Evolutionary conservation across 2,797 vertebrate genomes (phyloP).

Genomic region (Perodicticus potto): DNA sequence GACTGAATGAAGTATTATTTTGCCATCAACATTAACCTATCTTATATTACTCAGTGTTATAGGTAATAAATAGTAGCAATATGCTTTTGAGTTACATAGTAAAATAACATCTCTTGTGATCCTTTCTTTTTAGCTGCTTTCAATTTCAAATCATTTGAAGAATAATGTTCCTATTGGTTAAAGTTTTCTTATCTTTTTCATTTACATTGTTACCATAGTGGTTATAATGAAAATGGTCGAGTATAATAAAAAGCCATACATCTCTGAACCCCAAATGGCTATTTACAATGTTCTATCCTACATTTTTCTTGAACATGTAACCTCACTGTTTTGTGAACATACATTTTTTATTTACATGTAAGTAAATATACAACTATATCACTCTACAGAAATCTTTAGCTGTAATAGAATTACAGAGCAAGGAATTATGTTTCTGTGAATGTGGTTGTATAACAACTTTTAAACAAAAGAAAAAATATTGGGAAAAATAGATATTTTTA

Average conservation of each 20-base stretch:
- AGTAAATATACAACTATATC: neutral
- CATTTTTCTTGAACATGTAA: neutral
- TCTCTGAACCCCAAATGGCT: no score
- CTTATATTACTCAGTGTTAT: neutral
- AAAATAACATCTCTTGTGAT: neutral
- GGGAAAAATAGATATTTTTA: neutral
- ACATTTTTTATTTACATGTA: neutral
- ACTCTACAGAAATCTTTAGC: neutral
- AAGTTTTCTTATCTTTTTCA: neutral
- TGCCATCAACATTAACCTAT: neutral
- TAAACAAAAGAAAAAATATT: neutral
- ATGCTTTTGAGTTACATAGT: neutral
- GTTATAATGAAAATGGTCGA: neutral
- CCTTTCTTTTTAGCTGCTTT: neutral
- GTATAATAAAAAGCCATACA: neutral
- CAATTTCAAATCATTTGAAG: neutral
- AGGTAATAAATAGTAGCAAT: neutral
- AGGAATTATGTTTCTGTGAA: neutral
- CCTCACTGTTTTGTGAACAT: neutral
- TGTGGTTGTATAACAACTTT: neutral
- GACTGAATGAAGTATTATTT: neutral
- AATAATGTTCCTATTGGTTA: neutral
- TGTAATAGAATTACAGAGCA: neutral
- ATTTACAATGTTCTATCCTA: neutral
- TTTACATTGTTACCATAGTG: fast-evolving